These are phyloP conservation scores for Drosophila ohnishii DNA, from an alignment of 1,140 invertebrate species.

Conservation along the genomic window DNA sequence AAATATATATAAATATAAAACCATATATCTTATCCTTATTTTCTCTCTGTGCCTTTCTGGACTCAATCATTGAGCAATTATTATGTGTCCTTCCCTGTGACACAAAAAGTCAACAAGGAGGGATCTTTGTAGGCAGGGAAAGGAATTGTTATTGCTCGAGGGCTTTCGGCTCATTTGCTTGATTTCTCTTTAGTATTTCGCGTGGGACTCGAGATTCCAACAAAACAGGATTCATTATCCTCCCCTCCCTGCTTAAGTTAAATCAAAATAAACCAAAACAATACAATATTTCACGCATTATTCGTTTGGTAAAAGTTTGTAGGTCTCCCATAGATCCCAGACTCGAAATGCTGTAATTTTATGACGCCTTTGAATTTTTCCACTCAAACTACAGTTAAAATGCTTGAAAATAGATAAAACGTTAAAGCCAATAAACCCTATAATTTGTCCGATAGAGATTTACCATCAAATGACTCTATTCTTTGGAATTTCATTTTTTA, in stretches of 20 bases:
- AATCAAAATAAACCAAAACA: constrained; percentile 6
- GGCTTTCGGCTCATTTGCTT: constrained; percentile 52
- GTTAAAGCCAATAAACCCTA: constrained; percentile 64
- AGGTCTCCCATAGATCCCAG: constrained; percentile 11
- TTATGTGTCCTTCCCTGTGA: constrained; percentile 51
- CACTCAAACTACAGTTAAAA: constrained; percentile 43
- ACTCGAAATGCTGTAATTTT: constrained; percentile 52
- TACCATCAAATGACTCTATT: constrained; percentile 64
- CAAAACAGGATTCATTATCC: constrained; percentile 21
- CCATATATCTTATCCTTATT: background rate
- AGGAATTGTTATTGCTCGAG: constrained; percentile 41
- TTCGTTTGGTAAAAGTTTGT: background rate
- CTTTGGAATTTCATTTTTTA: constrained; percentile 77
- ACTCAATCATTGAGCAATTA: constrained; percentile 72
- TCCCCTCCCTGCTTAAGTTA: constrained; percentile 1
- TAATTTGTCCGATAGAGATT: constrained; percentile 56
- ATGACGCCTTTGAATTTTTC: constrained; percentile 28
- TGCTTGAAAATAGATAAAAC: constrained; percentile 47
- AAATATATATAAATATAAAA: no score
- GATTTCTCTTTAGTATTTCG: constrained; percentile 33
- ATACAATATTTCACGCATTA: constrained; percentile 51
- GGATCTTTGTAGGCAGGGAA: constrained; percentile 2
- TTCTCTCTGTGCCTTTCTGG: constrained; percentile 11
- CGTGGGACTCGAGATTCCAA: constrained; percentile 30
- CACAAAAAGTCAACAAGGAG: constrained; percentile 63